These are phyloP conservation scores for Grammatotria lemairii DNA, from an alignment of 2,113 vertebrate genomes.

Conservation along the genomic window DNA sequence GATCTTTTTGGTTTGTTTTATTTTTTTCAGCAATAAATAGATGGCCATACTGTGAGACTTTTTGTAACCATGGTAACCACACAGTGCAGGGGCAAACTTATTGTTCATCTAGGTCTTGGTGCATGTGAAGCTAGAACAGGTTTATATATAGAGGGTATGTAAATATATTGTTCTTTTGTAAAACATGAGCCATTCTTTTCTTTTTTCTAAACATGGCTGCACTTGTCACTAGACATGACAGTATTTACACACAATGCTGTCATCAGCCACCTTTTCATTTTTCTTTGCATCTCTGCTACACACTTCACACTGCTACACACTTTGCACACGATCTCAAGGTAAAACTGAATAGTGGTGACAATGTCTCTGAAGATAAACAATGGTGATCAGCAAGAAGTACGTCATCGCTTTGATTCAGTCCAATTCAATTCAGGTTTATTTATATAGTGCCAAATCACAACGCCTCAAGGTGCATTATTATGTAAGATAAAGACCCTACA, in stretches of 20 bases:
- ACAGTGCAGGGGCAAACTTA: conserved; percentile 33
- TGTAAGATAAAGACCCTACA: neutral
- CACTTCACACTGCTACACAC: neutral
- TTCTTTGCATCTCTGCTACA: neutral
- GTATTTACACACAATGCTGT: neutral
- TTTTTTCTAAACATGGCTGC: neutral
- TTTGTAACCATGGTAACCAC: conserved; percentile 61
- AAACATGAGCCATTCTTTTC: neutral
- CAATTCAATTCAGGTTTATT: neutral
- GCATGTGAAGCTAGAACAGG: neutral
- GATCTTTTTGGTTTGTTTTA: neutral
- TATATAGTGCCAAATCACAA: neutral
- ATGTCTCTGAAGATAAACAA: neutral
- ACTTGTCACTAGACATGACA: conserved; percentile 10
- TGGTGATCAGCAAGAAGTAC: neutral
- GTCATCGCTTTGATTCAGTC: neutral
- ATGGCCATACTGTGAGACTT: conserved; percentile 40
- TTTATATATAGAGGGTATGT: neutral
- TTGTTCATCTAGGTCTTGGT: conserved; percentile 11
- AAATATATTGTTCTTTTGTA: neutral
- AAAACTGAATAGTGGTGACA: neutral
- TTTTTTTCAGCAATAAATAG: conserved; percentile 28
- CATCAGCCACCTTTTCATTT: conserved; percentile 25
- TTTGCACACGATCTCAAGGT: neutral
- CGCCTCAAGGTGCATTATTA: neutral